These are phyloP conservation scores for Takifugu flavidus DNA, from an alignment of 2,113 vertebrate genomes.

Conservation along the genomic window DNA sequence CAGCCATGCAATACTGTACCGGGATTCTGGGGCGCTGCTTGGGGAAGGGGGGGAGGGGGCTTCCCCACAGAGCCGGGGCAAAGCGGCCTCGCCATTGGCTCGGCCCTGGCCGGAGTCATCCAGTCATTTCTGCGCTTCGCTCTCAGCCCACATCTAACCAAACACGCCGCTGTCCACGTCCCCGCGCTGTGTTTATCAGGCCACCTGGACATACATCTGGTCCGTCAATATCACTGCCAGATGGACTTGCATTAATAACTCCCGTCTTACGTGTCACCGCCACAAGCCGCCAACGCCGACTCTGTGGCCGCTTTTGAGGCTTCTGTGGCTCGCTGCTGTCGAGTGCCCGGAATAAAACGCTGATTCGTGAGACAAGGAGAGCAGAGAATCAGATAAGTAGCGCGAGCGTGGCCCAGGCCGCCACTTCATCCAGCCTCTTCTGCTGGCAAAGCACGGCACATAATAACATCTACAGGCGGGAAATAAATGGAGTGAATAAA, in stretches of 20 bases:
- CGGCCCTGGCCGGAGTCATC: constrained; percentile 33
- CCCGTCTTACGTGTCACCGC: constrained; percentile 39
- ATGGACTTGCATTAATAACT: constrained; percentile 65
- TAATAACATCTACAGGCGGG: too few relatives aligned
- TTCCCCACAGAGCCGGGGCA: constrained; percentile 41
- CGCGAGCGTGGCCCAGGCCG: constrained; percentile 56
- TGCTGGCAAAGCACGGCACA: constrained; percentile 46
- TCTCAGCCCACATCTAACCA: constrained; percentile 59
- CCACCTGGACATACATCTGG: constrained; percentile 70
- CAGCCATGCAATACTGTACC: constrained; percentile 59
- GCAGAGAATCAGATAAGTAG: constrained; percentile 35
- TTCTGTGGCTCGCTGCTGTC: neutral
- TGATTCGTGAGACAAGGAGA: constrained; percentile 41
- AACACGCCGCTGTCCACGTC: constrained; percentile 49
- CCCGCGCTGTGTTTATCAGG: constrained; percentile 64
- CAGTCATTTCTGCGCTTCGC: constrained; percentile 52
- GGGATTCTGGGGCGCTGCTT: constrained; percentile 60
- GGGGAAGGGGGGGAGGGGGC: constrained; percentile 42
- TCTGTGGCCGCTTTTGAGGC: constrained; percentile 10
- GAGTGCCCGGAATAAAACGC: constrained; percentile 28
- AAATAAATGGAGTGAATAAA: too few relatives aligned
- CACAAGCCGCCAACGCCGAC: constrained; percentile 14
- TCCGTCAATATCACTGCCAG: constrained; percentile 58
- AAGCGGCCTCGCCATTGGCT: constrained; percentile 56
- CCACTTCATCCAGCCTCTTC: constrained; percentile 42